Percentiles rank a stretch among this genome's conserved stretches.
phyloP scores from a whole-genome alignment of 2,797 vertebrate species.

The Poeciliopsis turneri region DNA sequence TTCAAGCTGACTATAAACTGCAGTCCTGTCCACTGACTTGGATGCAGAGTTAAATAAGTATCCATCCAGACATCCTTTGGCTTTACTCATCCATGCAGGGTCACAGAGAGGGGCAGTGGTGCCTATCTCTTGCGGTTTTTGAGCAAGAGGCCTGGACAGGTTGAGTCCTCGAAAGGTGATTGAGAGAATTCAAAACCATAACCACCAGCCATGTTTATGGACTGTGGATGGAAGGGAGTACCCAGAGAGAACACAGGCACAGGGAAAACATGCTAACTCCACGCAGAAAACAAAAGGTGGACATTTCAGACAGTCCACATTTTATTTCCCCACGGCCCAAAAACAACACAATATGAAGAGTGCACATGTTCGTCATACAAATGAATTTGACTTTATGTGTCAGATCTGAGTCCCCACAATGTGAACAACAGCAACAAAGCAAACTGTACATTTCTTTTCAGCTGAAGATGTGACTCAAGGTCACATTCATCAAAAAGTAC shows the following conservation, averaged over 20 bases:
- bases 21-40: neutral
- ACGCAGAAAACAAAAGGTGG: neutral
- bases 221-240: neutral
- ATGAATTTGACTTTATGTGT: constrained; percentile 10
- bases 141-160: neutral
- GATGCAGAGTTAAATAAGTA: neutral
- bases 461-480: constrained; percentile 31
- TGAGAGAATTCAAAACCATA: neutral
- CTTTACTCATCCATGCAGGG: neutral
- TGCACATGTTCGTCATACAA: constrained; percentile 10
- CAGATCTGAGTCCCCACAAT: constrained; percentile 10
- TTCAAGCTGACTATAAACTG: neutral
- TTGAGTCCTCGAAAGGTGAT: neutral
- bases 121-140: neutral
- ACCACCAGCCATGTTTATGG: neutral
- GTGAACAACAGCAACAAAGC: constrained; percentile 12
- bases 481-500: constrained; percentile 15
- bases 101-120: no score
- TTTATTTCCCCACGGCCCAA: constrained; percentile 55
- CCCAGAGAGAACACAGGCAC: neutral
- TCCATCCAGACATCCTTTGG: neutral
- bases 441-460: constrained; percentile 15
- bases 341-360: constrained; percentile 19
- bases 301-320: constrained; percentile 7
- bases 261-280: neutral